phyloP scores from a whole-genome alignment of 2,113 vertebrate genomes.

The Melospiza georgiana region DNA sequence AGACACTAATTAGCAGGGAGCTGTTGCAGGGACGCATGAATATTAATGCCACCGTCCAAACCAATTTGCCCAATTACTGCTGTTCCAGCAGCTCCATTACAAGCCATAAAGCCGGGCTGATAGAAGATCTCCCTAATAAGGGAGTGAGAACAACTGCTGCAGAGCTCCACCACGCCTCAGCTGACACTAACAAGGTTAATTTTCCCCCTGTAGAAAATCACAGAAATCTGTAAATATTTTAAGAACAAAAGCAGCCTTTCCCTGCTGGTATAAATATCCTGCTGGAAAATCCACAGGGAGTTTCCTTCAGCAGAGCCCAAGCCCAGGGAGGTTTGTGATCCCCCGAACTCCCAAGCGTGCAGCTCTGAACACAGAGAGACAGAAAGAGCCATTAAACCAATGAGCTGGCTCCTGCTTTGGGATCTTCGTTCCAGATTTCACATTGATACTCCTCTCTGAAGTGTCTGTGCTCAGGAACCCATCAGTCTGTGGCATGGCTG shows the following conservation, averaged over 20 bases:
- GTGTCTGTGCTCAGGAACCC: background rate
- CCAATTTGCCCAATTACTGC: slow-evolving; percentile 60
- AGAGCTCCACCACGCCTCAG: background rate
- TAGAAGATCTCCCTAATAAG: background rate
- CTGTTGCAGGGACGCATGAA: slow-evolving; percentile 50
- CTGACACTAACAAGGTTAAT: background rate
- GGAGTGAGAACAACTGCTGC: background rate
- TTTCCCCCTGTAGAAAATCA: background rate
- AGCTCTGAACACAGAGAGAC: background rate
- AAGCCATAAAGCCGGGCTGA: slow-evolving; percentile 26
- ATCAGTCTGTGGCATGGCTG: background rate
- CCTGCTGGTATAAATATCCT: background rate
- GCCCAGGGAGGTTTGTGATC: background rate
- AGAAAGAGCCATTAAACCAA: background rate
- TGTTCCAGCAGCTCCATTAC: slow-evolving; percentile 45
- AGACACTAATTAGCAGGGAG: slow-evolving; percentile 36
- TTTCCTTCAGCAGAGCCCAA: background rate
- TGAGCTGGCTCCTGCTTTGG: background rate
- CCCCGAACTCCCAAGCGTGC: background rate
- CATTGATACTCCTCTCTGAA: background rate
- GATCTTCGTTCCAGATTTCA: background rate
- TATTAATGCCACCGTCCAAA: slow-evolving; percentile 61
- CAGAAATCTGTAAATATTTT: background rate
- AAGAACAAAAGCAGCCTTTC: background rate
- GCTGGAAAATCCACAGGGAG: background rate